Percentiles rank a stretch among this genome's conserved stretches.
These are phyloP conservation scores for Epinephelus malabaricus DNA, from an alignment of 2,797 vertebrate species.

Conservation along the genomic window DNA sequence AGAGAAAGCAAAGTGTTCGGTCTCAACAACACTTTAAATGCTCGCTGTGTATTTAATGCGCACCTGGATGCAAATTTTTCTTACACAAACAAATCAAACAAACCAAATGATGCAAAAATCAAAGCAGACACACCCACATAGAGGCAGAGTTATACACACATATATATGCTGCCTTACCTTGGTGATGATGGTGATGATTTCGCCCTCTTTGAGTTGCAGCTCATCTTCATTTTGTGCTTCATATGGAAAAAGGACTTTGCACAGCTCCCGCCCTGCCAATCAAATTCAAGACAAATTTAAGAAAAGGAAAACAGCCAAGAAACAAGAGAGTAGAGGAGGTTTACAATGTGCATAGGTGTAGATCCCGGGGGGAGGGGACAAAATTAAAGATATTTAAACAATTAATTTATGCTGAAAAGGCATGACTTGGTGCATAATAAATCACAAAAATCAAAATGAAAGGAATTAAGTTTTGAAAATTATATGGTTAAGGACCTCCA, in stretches of 20 bases:
- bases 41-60: background rate
- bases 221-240: constrained; percentile 98
- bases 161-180: constrained; percentile 85
- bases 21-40: background rate
- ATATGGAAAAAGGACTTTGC: constrained; percentile 98
- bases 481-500: no score
- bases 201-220: constrained; percentile 96
- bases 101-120: background rate
- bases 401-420: no score
- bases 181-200: constrained; percentile 93
- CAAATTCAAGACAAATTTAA: constrained; percentile 26
- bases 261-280: constrained; percentile 92
- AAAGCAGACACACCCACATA: background rate
- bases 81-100: constrained; percentile 6
- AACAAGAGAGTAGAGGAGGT: background rate
- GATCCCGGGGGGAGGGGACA: no score
- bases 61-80: constrained; percentile 39
- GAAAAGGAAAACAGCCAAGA: background rate
- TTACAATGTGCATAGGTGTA: background rate
- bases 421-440: no score
- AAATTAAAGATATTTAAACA: no score
- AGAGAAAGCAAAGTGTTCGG: background rate
- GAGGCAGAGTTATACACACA: background rate
- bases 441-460: no score
- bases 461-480: no score